Evolutionary conservation across 2,797 vertebrate genomes (phyloP).

Genomic region (Sciaenops ocellatus): DNA sequence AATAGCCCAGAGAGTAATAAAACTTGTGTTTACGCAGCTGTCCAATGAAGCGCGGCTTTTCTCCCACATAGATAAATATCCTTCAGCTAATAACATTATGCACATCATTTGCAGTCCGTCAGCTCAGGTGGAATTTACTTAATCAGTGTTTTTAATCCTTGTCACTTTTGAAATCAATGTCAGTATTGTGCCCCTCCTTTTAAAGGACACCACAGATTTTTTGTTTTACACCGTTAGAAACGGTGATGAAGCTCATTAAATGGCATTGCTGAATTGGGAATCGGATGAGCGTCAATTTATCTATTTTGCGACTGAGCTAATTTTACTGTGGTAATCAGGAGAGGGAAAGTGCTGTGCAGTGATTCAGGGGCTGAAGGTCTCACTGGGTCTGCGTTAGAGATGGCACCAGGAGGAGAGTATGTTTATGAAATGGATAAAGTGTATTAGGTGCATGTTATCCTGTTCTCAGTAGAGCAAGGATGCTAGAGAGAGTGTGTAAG

Average conservation of each 20-base stretch:
- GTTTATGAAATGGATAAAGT: slow-evolving; percentile 48
- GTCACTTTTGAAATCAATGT: slow-evolving; percentile 35
- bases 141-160: slow-evolving; percentile 43
- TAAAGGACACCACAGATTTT: neutral
- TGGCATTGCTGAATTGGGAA: slow-evolving; percentile 17
- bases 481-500: slow-evolving; percentile 32
- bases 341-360: slow-evolving; percentile 26
- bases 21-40: slow-evolving; percentile 66
- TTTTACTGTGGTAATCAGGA: slow-evolving; percentile 6
- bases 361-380: slow-evolving; percentile 20
- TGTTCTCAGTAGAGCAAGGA: slow-evolving; percentile 30
- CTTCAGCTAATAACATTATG: slow-evolving; percentile 40
- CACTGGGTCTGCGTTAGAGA: slow-evolving; percentile 7
- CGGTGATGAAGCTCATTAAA: slow-evolving; percentile 8
- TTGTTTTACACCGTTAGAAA: slow-evolving; percentile 3
- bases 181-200: neutral
- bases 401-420: slow-evolving; percentile 18
- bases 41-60: slow-evolving; percentile 44
- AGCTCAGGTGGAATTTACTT: slow-evolving; percentile 21
- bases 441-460: slow-evolving; percentile 48
- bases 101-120: slow-evolving; percentile 35
- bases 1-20: slow-evolving; percentile 46
- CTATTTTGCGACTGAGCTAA: slow-evolving; percentile 14
- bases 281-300: neutral
- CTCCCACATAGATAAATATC: slow-evolving; percentile 44